Evolutionary conservation across 2,113 vertebrate genomes (phyloP).

Genomic region (Pipra filicauda): DNA sequence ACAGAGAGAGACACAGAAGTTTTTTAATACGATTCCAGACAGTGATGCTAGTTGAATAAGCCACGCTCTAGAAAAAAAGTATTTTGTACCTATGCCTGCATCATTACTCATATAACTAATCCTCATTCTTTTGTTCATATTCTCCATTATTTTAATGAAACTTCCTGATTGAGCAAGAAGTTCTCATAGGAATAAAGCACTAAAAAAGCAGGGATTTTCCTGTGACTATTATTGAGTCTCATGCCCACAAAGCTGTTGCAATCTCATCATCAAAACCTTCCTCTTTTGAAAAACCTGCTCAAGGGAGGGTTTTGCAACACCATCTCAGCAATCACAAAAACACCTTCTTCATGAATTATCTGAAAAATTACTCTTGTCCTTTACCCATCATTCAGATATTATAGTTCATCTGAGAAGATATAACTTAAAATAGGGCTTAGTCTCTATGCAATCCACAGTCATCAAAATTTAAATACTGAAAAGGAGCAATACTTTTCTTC

Average conservation of each 20-base stretch:
- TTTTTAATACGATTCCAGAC: background rate
- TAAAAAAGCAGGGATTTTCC: conserved; percentile 3
- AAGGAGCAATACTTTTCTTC: background rate
- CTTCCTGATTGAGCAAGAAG: conserved; percentile 21
- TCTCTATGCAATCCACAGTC: background rate
- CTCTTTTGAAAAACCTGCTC: background rate
- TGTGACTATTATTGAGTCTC: background rate
- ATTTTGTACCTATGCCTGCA: background rate
- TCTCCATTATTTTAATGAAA: background rate
- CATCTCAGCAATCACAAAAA: background rate
- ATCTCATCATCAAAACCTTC: background rate
- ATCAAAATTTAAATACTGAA: background rate
- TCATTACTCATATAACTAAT: conserved; percentile 3
- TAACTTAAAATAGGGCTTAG: background rate
- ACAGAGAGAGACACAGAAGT: background rate
- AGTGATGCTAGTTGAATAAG: background rate
- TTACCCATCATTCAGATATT: background rate
- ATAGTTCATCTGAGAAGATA: background rate
- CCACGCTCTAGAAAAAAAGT: background rate
- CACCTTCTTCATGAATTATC: background rate
- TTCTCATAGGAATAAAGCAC: background rate
- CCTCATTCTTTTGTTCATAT: background rate
- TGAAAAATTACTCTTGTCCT: background rate
- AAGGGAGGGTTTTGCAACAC: background rate
- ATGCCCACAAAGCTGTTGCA: background rate